phyloP scores from a whole-genome alignment of 2,888 invertebrate species.

The Hymenopus coronatus region DNA sequence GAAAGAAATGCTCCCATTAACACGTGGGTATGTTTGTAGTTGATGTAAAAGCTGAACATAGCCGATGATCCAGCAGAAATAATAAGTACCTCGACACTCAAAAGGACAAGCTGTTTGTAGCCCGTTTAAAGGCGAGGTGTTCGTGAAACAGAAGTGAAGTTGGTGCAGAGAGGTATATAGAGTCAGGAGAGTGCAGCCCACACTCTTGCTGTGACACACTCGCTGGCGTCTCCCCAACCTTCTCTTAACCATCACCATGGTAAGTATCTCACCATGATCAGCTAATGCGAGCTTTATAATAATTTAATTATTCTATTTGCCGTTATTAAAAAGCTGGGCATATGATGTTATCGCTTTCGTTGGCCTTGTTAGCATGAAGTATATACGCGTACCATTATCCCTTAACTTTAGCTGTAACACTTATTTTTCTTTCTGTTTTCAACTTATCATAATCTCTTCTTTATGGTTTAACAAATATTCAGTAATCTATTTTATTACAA shows the following conservation, averaged over 20 bases:
- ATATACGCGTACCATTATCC: too few species aligned
- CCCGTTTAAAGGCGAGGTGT: neutral
- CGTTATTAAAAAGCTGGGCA: too few species aligned
- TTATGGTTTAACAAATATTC: too few species aligned
- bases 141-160: neutral
- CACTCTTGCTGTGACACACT: neutral
- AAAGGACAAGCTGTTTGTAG: neutral
- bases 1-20: neutral
- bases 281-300: too few species aligned
- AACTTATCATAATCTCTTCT: too few species aligned
- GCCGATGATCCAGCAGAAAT: constrained; percentile 9
- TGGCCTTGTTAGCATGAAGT: too few species aligned
- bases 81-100: neutral
- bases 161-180: neutral
- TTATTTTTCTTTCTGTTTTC: too few species aligned
- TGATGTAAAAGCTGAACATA: neutral
- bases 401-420: too few species aligned
- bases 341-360: too few species aligned
- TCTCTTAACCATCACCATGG: neutral
- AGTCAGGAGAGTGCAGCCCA: neutral
- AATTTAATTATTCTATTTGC: too few species aligned
- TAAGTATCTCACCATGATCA: neutral
- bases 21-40: neutral
- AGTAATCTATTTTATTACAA: too few species aligned
- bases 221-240: neutral